phyloP scores from a whole-genome alignment of 2,113 vertebrate species.

The Microcebus jonahi region DNA sequence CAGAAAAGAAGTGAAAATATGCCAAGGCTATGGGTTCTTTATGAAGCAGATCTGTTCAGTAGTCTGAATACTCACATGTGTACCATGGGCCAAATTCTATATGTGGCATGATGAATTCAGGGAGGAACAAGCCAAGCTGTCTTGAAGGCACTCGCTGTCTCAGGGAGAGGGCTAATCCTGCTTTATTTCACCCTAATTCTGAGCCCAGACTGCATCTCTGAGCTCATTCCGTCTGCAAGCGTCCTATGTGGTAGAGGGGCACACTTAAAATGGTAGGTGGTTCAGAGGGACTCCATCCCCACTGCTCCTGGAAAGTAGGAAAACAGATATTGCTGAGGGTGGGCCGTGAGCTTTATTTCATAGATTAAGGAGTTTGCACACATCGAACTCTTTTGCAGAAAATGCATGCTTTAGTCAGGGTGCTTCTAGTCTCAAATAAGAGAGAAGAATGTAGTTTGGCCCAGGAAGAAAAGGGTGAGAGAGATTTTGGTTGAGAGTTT shows the following conservation, averaged over 20 bases:
- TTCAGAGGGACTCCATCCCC: neutral
- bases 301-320: rapidly evolving
- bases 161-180: no score
- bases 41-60: neutral
- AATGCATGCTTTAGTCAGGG: neutral
- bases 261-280: neutral
- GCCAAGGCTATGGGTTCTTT: neutral
- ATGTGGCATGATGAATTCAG: neutral
- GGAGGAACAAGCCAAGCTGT: neutral
- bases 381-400: neutral
- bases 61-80: neutral
- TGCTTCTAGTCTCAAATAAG: neutral
- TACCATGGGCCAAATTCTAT: neutral
- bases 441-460: neutral
- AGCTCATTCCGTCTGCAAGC: rapidly evolving
- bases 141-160: neutral
- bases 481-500: neutral
- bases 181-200: neutral
- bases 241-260: neutral
- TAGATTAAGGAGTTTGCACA: neutral
- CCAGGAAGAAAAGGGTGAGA: neutral
- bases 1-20: neutral
- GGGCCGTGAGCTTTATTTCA: neutral
- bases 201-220: neutral
- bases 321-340: neutral